Evolutionary conservation across 2,888 invertebrate genomes (phyloP).

Genomic region (Lithophane socia): DNA sequence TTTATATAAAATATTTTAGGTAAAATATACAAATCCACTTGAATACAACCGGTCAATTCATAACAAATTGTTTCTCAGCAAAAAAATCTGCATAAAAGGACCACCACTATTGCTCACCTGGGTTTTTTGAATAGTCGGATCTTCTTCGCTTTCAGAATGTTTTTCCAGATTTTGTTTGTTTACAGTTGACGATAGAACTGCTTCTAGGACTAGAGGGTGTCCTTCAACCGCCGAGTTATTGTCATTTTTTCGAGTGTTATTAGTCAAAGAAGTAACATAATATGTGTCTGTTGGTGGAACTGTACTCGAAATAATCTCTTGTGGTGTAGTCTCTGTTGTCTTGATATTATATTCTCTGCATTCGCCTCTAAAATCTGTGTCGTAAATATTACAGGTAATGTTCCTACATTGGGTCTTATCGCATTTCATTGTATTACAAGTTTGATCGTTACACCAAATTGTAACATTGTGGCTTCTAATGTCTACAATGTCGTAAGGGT

Average conservation of each 20-base stretch:
- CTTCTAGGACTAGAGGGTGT: constrained; percentile 81
- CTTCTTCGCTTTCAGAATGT: constrained; percentile 40
- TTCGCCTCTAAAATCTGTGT: constrained; percentile 85
- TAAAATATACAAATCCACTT: constrained; percentile 1
- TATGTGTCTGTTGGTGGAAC: constrained; percentile 21
- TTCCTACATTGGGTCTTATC: constrained; percentile 81
- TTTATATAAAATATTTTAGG: no score
- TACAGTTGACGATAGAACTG: constrained; percentile 81
- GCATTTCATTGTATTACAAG: constrained; percentile 86
- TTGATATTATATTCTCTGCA: constrained; percentile 82
- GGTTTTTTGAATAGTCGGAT: constrained; percentile 54
- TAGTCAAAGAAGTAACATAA: constrained; percentile 31
- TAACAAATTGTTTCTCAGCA: not conserved
- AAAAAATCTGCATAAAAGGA: not conserved
- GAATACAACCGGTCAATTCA: not conserved
- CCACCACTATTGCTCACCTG: constrained; percentile 66
- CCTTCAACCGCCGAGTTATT: constrained; percentile 69
- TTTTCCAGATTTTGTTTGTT: constrained; percentile 52
- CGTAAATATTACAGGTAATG: constrained; percentile 86
- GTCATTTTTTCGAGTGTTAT: constrained; percentile 56
- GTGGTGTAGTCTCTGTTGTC: constrained; percentile 52
- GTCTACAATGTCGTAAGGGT: constrained; percentile 74
- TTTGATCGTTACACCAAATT: constrained; percentile 88
- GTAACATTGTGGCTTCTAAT: constrained; percentile 82
- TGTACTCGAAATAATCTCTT: constrained; percentile 5